Evolutionary conservation across 2,888 invertebrate species (phyloP), one percentile per base, ranked within the genome.

Genomic region (Cheilosia urbana): DNA sequence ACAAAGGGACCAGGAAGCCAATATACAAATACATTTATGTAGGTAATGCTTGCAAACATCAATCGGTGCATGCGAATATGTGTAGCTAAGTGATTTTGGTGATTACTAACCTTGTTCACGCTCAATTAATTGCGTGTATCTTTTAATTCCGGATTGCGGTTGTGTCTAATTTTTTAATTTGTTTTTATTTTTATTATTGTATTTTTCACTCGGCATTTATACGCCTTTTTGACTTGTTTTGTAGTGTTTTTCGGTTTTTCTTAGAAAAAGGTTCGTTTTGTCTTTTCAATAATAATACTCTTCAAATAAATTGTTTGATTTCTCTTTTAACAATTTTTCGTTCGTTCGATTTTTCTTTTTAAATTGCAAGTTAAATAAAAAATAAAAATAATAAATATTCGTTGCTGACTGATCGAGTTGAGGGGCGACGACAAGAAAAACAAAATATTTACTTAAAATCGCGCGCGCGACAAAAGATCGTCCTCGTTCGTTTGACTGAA

Each of bases 401-500:
- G 84, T 84, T 80, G 11, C 51, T 62, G 83, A 83, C 83, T 78
- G 62, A 83, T 83, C 83, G 55, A 57, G 2, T 78, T 72, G 55
- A 47, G 30, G 49, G 19, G 65, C 84, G 75, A 58, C 62, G 51
- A 62, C 40, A 68, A 60, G 15, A 63, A 65, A 47, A 63, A 57
- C 21, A 66, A 47, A 55, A 21, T 45, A 55, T n/a, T n/a, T 15
- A 65, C 24, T 24, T 68, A 37, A 68, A 60, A 77, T 76, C 45
- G 53, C 71, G 75, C 79, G 69, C 75, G 17, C 79, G 69, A 79
- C 84, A 75, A 76, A 49, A 71, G 84, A 84, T 84, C 69, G 84
- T 84, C 84, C 75, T 79, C 84, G 79, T 84, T 84, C 84, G 84
- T 80, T 84, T 84, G 75, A 84, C 69, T 65, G 80, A 76, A 75